These are phyloP conservation scores for Actinostola sp. DNA, from an alignment of 92 coral and sea anemone species.

Conservation along the genomic window DNA sequence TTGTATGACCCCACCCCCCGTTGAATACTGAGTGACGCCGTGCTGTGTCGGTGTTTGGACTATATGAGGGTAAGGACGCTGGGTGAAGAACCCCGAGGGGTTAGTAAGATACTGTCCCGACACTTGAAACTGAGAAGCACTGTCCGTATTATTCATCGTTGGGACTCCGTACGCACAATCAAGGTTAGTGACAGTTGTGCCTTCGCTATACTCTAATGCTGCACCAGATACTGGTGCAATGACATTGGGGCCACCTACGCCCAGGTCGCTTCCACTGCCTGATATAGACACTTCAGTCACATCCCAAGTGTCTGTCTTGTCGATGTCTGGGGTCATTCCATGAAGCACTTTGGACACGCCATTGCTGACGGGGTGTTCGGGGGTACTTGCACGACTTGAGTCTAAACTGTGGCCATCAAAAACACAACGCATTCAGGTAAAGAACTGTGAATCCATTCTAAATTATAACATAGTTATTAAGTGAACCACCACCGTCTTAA, in stretches of 20 bases:
- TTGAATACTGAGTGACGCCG: slow-evolving; percentile 77
- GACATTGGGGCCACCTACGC: slow-evolving; percentile 71
- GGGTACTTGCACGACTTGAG: slow-evolving; percentile 76
- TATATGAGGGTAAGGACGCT: slow-evolving; percentile 95
- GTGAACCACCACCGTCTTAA: too few relatives aligned
- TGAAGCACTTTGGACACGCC: slow-evolving; percentile 53
- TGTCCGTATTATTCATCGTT: slow-evolving; percentile 66
- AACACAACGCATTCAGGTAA: too few relatives aligned
- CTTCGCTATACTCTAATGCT: slow-evolving; percentile 66
- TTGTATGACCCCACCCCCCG: slow-evolving; percentile 81
- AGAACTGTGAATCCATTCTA: too few relatives aligned
- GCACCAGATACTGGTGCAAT: slow-evolving; percentile 80
- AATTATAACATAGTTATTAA: too few relatives aligned
- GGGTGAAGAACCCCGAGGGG: slow-evolving; percentile 83
- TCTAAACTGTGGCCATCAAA: slow-evolving; percentile 53
- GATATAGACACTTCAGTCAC: slow-evolving; percentile 64
- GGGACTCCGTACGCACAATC: slow-evolving; percentile 92
- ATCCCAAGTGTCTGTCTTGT: slow-evolving; percentile 74
- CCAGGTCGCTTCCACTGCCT: slow-evolving; percentile 64
- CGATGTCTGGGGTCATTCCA: slow-evolving; percentile 78
- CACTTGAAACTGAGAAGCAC: slow-evolving; percentile 74
- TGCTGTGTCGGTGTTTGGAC: slow-evolving; percentile 86
- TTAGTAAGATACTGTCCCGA: slow-evolving; percentile 85
- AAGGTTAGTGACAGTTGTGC: slow-evolving; percentile 81
- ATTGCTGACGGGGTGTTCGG: slow-evolving; percentile 66